Base-by-base conservation (phyloP, 2,888 invertebrate genomes). In the Creontiades dilutus region DNA sequence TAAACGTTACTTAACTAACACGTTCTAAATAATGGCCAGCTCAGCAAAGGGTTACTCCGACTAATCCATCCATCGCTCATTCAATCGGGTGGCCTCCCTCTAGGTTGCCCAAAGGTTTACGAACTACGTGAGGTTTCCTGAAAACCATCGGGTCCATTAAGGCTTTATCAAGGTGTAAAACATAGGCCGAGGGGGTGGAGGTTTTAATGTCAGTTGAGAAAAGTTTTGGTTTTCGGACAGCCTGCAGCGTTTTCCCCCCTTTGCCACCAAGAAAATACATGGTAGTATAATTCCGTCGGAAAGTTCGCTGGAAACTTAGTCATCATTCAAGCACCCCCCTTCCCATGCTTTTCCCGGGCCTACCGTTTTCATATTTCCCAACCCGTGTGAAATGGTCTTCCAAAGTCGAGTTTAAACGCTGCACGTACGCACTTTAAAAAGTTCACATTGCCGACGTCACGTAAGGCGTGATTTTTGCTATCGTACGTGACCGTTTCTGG, bases 121-220 rank as follows among this genome's bases (percentile, higher is more conserved):
- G 68, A 68, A 68, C 68, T 68, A 68, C 68, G 68, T 68, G 68
- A 68, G 68, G 68, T 68, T 68, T 68, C 68, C 68, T 12, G 68
- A 23, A 68, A 68, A 23, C 68, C 68, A 23, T 11, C 68, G 68
- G 68, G 16, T 16, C 52, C 52, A 52, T 52, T 52, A 52, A 16
- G 16, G 52, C 52, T 52, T 52, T 52, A 52, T 52, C 52, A 52
- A 52, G 52, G 52, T 52, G 52, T 52, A 52, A 52, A 19, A 61
- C 19, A 19, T 19, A 23, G 23, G 23, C 9, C n/a, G 68, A 19
- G 68, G 23, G n/a, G 57, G n/a, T n/a, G 57, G 57, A 23, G 68
- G 68, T 23, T 68, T 68, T 68, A 68, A 68, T 68, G 68, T 68
- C 27, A 68, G 68, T 68, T 68, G 23, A 27, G 68, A 68, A 68